These are phyloP conservation scores for Leucopternis melanops DNA, from an alignment of 2,113 vertebrate genomes.

Conservation along the genomic window DNA sequence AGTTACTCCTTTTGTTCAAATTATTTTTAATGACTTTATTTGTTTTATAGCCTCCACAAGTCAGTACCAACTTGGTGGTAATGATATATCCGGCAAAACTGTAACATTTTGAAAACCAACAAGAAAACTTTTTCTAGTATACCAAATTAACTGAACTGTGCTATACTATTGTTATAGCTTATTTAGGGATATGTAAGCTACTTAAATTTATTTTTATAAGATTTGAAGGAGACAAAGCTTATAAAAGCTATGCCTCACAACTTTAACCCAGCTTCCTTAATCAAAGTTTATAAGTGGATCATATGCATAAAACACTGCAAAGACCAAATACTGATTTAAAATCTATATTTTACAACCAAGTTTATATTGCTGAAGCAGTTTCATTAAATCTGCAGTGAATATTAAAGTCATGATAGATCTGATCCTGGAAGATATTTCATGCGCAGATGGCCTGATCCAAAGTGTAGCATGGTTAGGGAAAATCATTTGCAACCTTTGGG, in stretches of 20 bases:
- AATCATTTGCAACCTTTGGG: not conserved
- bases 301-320: constrained; percentile 41
- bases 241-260: constrained; percentile 39
- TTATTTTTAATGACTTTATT: constrained; percentile 85
- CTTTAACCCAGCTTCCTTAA: constrained; percentile 47
- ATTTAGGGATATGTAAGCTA: constrained; percentile 61
- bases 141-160: constrained; percentile 57
- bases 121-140: constrained; percentile 19
- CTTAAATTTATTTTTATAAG: constrained; percentile 64
- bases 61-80: constrained; percentile 74
- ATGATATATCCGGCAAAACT: constrained; percentile 72
- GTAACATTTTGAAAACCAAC: constrained; percentile 61
- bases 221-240: constrained; percentile 63
- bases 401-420: not conserved
- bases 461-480: not conserved
- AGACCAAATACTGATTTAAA: constrained; percentile 57
- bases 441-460: not conserved
- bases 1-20: constrained; percentile 81
- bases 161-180: constrained; percentile 48
- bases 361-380: constrained; percentile 57
- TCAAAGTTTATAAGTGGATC: constrained; percentile 45
- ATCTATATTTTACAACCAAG: constrained; percentile 58
- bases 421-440: constrained; percentile 18
- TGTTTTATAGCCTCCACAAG: constrained; percentile 76
- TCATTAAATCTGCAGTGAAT: constrained; percentile 44